Conservation (phyloP, 2,113 vertebrate genomes). For the Nycticebus coucang region DNA sequence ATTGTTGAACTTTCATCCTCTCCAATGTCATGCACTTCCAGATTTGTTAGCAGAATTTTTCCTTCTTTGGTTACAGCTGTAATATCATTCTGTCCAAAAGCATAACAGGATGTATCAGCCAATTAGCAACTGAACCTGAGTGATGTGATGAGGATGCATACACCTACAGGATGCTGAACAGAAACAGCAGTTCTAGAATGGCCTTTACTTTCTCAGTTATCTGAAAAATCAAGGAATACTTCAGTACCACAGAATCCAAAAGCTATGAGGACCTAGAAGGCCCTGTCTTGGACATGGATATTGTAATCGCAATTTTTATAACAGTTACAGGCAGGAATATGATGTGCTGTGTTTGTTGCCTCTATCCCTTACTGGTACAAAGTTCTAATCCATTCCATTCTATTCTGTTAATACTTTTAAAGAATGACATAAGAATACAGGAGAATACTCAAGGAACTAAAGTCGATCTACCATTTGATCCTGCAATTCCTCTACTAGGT, state of each 20-base stretch:
- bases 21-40: slow-evolving; percentile 87
- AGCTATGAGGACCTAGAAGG: not conserved
- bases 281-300: not conserved
- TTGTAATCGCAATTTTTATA: not conserved
- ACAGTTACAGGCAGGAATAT: not conserved
- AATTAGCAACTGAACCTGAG: not conserved
- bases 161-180: not conserved
- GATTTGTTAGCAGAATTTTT: slow-evolving; percentile 90
- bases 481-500: too few relatives aligned
- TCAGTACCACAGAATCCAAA: not conserved
- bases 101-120: not conserved
- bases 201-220: not conserved
- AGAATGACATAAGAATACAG: too few relatives aligned
- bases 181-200: not conserved
- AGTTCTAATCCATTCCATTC: not conserved
- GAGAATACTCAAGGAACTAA: too few relatives aligned
- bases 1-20: slow-evolving; percentile 75
- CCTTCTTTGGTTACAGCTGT: slow-evolving; percentile 94
- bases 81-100: slow-evolving; percentile 90
- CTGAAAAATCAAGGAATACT: not conserved
- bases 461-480: too few relatives aligned
- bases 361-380: not conserved
- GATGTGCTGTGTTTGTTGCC: not conserved
- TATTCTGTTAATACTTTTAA: not conserved
- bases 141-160: not conserved